Base-by-base conservation (phyloP, 2,888 invertebrate species). In the Steinernema carpocapsae region DNA sequence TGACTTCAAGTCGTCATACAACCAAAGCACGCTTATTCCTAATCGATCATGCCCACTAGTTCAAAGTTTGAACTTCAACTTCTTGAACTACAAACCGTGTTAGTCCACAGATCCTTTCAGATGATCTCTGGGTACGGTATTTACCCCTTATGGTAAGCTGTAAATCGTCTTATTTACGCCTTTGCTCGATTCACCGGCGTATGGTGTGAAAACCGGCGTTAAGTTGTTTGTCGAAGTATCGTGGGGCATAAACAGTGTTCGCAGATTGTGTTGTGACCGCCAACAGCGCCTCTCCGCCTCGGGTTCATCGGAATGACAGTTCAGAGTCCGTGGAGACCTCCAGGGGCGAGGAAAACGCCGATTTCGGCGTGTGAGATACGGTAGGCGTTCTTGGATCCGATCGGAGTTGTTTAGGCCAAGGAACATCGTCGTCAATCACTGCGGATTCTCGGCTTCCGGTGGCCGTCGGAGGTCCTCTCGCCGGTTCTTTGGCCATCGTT, bases 371-470 rank as follows among this genome's bases (percentile, higher is more conserved):
- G 37, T 37, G 37, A 37, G 37, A 10, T 64, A 64, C 64, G 24
- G 64, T 64, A 64, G 64, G 64, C 64, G 24, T 19, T 48, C 48
- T 3, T 24, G 3, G 64, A 64, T 29, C 29, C 10, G 37, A 37
- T 37, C 37, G 37, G 37, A n/a, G 64, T 32, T 64, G 64, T 64
- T 64, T 64, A 37, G 64, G 22, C 3, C 19, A 2, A n/a, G 32
- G 64, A 26, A 64, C 64, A 37, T 64, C 64, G 64, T 64, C 64
- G 64, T 64, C 64, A 29, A 64, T 64, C 64, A 64, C 26, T 29
- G 29, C 6, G 1, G 64, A 64, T 32, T 29, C 64, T 29, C 29
- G 24, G 52, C 52, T 52, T 52, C 52, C 52, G 52, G 52, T 22
- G 19, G 52, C 22, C 24, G 52, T n/a, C 52, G 24, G 52, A 12